Percentiles rank a stretch among this genome's conserved stretches.
phyloP scores from a whole-genome alignment of 2,797 vertebrate species.

The Cygnus olor region DNA sequence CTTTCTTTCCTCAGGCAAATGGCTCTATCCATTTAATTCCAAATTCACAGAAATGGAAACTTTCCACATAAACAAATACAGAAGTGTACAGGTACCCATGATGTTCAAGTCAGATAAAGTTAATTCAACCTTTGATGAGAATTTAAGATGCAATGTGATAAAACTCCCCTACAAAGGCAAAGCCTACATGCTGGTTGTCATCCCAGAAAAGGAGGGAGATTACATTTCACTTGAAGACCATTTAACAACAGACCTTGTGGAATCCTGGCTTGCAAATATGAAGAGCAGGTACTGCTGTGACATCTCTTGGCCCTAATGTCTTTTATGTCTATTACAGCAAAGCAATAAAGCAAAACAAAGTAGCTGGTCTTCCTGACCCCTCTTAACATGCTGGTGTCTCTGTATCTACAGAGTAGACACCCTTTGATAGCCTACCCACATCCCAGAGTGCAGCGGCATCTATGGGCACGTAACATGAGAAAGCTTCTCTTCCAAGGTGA shows the following conservation, averaged over 20 bases:
- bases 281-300: slow-evolving; percentile 78
- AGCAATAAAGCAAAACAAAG: neutral
- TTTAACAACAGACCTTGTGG: slow-evolving; percentile 82
- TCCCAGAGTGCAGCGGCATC: neutral
- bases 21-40: slow-evolving; percentile 85
- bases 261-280: slow-evolving; percentile 85
- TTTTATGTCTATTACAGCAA: neutral
- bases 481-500: neutral
- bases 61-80: slow-evolving; percentile 91
- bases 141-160: slow-evolving; percentile 82
- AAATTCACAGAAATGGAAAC: slow-evolving; percentile 75
- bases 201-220: slow-evolving; percentile 83
- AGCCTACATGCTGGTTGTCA: slow-evolving; percentile 88
- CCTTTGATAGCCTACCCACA: neutral
- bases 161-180: slow-evolving; percentile 87
- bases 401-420: neutral
- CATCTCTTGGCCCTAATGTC: neutral
- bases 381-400: neutral
- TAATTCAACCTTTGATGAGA: slow-evolving; percentile 79
- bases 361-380: neutral
- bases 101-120: slow-evolving; percentile 85
- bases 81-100: slow-evolving; percentile 85
- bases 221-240: slow-evolving; percentile 88
- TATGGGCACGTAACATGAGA: neutral
- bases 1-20: slow-evolving; percentile 80